Conservation (phyloP, 2,888 invertebrate genomes). For the Leptinotarsa haldemani region DNA sequence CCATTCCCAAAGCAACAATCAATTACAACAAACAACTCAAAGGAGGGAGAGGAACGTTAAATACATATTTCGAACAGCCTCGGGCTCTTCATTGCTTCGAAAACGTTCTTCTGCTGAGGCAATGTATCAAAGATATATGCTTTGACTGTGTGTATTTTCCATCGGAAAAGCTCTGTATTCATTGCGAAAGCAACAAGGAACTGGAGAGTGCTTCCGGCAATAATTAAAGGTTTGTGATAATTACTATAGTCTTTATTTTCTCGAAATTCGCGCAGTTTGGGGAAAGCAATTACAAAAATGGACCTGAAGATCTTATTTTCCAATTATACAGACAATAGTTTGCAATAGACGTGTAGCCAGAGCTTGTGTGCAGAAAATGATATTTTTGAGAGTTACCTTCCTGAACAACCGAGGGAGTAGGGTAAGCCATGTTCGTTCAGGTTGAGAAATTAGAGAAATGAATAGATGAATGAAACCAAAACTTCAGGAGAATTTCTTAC, state of each 20-base stretch:
- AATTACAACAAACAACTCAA: conserved; percentile 14
- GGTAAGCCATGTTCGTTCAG: too few relatives aligned
- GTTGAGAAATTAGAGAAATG: too few relatives aligned
- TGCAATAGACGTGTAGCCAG: neutral
- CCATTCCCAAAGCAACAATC: neutral
- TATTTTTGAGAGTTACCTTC: too few relatives aligned
- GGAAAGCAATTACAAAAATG: conserved; percentile 55
- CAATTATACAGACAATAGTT: conserved; percentile 32
- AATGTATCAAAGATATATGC: conserved; percentile 48
- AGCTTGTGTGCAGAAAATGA: too few relatives aligned
- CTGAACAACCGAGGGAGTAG: too few relatives aligned
- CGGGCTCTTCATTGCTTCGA: neutral
- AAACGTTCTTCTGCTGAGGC: conserved; percentile 35
- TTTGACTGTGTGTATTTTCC: conserved; percentile 51
- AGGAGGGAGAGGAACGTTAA: conserved; percentile 8
- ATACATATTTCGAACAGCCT: neutral
- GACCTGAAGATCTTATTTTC: conserved; percentile 47
- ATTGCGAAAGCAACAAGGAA: conserved; percentile 44
- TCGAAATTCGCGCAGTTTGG: conserved; percentile 51
- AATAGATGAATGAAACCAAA: too few relatives aligned
- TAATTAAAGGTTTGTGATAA: conserved; percentile 61
- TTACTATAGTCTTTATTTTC: conserved; percentile 54
- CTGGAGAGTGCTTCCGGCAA: conserved; percentile 49
- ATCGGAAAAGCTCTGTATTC: conserved; percentile 48
- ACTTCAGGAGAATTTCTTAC: too few relatives aligned